Base-by-base conservation (phyloP, 2,113 vertebrate species). In the Pangasianodon hypophthalmus region DNA sequence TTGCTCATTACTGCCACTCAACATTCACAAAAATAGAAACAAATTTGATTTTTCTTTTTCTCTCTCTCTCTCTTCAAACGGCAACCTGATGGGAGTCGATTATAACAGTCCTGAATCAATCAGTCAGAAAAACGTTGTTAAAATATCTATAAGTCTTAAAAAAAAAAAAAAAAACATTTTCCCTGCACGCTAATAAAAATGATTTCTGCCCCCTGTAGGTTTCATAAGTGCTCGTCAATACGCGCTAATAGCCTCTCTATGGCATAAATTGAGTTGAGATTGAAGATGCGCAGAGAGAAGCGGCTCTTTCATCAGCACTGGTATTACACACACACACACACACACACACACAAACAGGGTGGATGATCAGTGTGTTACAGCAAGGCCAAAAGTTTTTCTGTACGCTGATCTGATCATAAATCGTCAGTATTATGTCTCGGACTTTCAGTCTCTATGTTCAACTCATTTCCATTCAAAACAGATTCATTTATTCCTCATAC, bases 181-280 rank as follows among this genome's bases (percentile, higher is more conserved):
- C 73, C 11, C 44, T 48, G 41, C 19, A 6, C 24, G 3, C 71
- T 85, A 89, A 89, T 86, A 80, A 73, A 89, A 89, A 89, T 86
- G 56, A 89, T 85, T 89, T 85, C n/a, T 79, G 88, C 73, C 71
- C 87, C 84, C 69, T 85, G 58, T 19, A 79, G 84, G n/a, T n/a
- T 54, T 52, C n/a, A 44, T 89, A 64, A 86, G 56, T 85, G 84
- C 83, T 52, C 46, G 71, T 85, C 88, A 89, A 89, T 86, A 48
- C 48, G 19, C 71, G 7, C 84, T 89, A 86, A 89, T 80, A 86
- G 79, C 44, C 83, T 89, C 80, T 64, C 56, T 44, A 32, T 14
- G 84, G 56, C 46, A 29, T 67, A 89, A 89, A 89, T 89, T 79
- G 88, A 85, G 41, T 86, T 48, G 83, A 79, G 83, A 89, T 86